A percentile compares a stretch with the other conserved stretches of the same genome.
Conservation (phyloP, 2,797 vertebrate genomes). For the Apogon hyalosoma region DNA sequence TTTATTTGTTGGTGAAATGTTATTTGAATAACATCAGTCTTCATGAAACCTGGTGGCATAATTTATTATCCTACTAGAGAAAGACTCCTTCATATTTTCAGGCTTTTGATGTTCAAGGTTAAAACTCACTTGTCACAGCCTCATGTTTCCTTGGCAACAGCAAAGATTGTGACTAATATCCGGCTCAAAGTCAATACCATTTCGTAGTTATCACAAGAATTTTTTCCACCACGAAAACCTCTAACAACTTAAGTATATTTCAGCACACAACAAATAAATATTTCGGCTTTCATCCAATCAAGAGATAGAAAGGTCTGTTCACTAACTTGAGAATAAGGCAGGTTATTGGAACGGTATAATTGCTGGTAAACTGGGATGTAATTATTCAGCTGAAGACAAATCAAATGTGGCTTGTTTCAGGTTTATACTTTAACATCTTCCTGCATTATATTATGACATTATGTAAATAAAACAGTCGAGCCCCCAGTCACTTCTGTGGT, state of each 20-base stretch:
- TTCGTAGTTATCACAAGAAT: conserved; percentile 12
- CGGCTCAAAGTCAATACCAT: conserved; percentile 20
- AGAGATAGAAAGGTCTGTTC: neutral
- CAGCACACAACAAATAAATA: conserved; percentile 1
- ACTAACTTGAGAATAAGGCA: neutral
- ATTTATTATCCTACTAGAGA: neutral
- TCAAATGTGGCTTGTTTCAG: conserved; percentile 1
- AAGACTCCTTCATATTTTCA: conserved; percentile 5
- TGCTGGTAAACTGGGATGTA: conserved; percentile 13
- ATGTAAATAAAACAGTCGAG: conserved; percentile 34
- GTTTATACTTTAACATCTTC: conserved; percentile 9
- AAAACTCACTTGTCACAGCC: conserved; percentile 13
- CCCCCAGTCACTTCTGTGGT: conserved; percentile 10
- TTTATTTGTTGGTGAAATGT: neutral
- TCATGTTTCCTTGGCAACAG: conserved; percentile 28
- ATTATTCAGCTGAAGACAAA: conserved; percentile 7
- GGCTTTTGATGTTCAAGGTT: conserved; percentile 26
- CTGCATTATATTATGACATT: conserved; percentile 28
- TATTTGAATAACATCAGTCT: neutral
- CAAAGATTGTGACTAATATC: conserved; percentile 20
- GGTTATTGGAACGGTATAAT: conserved; percentile 15
- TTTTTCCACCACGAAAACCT: conserved; percentile 4
- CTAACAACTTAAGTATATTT: neutral
- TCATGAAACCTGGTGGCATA: neutral
- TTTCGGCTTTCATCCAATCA: neutral